Percentiles rank a stretch among this genome's conserved stretches.
Evolutionary conservation across 2,113 vertebrate species (phyloP).

Genomic region (Aplodontia rufa): DNA sequence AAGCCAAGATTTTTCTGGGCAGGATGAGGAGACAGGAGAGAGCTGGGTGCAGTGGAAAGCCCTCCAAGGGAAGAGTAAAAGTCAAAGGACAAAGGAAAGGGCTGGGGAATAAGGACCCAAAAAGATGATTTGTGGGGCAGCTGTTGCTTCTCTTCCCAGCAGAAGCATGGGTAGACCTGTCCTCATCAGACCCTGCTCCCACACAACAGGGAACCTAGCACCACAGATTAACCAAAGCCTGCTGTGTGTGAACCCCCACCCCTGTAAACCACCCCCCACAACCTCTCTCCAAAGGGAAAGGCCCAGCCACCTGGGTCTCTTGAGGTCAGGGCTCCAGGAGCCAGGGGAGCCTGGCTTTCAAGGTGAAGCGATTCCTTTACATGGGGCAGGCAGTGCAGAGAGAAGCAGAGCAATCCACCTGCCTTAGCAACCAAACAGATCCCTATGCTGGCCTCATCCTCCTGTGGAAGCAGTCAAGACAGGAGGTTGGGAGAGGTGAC

Average conservation of each 20-base stretch:
- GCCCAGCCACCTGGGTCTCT: neutral
- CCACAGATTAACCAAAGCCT: neutral
- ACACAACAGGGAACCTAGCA: neutral
- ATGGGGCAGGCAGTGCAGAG: neutral
- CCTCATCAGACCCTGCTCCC: neutral
- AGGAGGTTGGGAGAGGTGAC: constrained; percentile 56
- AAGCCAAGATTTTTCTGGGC: neutral
- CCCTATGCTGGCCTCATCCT: neutral
- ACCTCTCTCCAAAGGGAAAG: neutral
- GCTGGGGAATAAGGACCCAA: neutral
- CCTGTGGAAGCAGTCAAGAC: constrained; percentile 39
- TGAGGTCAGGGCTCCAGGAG: neutral
- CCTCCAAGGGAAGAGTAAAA: neutral
- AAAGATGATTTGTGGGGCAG: neutral
- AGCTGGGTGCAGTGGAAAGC: neutral
- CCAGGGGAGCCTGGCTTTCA: neutral
- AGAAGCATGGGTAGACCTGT: neutral
- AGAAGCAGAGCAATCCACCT: constrained; percentile 47
- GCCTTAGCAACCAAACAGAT: constrained; percentile 44
- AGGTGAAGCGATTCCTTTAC: constrained; percentile 48
- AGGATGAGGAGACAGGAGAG: neutral
- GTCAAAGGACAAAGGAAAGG: neutral
- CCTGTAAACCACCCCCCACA: neutral
- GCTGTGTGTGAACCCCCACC: neutral
- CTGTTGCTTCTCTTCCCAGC: neutral